phyloP scores from a whole-genome alignment of 2,797 vertebrate species.

The Clamator glandarius region DNA sequence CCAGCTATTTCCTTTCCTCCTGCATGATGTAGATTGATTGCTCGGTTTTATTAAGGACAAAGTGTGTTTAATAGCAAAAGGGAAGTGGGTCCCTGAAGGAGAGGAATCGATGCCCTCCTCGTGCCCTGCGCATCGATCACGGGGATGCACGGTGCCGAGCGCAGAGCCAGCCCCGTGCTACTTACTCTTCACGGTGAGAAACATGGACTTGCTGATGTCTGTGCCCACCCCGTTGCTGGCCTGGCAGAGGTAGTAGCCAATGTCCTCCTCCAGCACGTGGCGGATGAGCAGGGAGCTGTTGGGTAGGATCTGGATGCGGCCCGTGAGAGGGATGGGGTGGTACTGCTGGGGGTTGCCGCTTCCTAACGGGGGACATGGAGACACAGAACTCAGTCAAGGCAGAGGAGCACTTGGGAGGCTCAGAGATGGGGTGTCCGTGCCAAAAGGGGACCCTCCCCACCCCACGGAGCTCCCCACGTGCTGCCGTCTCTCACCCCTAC shows the following conservation, averaged over 20 bases:
- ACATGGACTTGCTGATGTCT: slow-evolving; percentile 99
- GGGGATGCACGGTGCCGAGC: background rate
- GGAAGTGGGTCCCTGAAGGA: slow-evolving; percentile 74
- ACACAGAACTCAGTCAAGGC: background rate
- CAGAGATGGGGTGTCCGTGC: rapidly evolving
- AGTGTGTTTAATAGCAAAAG: slow-evolving; percentile 83
- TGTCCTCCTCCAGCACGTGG: slow-evolving; percentile 96
- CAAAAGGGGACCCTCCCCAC: rapidly evolving
- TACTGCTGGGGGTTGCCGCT: slow-evolving; percentile 98
- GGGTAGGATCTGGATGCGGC: slow-evolving; percentile 95
- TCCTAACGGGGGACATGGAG: slow-evolving; percentile 71
- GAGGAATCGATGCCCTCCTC: slow-evolving; percentile 52
- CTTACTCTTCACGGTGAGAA: slow-evolving; percentile 97
- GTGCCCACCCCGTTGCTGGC: slow-evolving; percentile 98
- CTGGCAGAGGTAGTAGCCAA: slow-evolving; percentile 97
- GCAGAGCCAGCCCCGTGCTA: background rate
- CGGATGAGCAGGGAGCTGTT: slow-evolving; percentile 96
- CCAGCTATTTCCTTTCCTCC: slow-evolving; percentile 29
- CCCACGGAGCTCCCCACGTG: rapidly evolving
- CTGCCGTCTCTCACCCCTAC: slow-evolving; percentile 37
- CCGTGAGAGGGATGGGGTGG: slow-evolving; percentile 95
- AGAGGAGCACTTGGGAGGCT: rapidly evolving
- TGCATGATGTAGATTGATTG: slow-evolving; percentile 79
- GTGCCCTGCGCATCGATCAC: background rate
- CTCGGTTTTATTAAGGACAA: slow-evolving; percentile 85